Conservation (phyloP, 2,113 vertebrate genomes). For the Aegotheles bennettii region DNA sequence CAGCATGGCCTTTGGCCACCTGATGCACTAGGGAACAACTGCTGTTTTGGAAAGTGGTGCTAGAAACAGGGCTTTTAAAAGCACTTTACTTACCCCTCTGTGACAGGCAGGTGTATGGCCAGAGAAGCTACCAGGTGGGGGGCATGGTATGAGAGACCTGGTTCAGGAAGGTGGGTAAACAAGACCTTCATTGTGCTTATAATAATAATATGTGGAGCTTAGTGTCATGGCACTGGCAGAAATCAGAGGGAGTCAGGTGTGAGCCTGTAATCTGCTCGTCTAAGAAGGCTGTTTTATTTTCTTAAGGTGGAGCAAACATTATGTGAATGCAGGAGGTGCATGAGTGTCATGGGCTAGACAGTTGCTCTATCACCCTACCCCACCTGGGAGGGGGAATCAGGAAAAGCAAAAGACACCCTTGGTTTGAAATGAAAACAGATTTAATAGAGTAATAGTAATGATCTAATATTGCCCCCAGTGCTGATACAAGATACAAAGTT, state of each 20-base stretch:
- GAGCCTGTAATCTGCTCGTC: not conserved
- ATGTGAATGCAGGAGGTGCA: not conserved
- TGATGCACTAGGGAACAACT: not conserved
- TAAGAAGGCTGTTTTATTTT: not conserved
- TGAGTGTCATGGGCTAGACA: too few species aligned
- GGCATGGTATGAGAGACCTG: not conserved
- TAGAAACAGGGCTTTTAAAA: not conserved
- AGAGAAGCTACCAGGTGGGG: not conserved
- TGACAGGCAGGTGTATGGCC: not conserved
- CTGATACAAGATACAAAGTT: too few species aligned
- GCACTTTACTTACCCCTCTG: not conserved
- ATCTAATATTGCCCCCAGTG: too few species aligned
- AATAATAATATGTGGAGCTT: not conserved
- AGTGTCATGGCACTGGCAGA: not conserved
- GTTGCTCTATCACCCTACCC: too few species aligned
- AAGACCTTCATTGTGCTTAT: not conserved
- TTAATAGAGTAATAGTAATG: too few species aligned
- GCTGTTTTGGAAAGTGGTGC: not conserved
- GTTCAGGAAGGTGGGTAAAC: rapidly evolving
- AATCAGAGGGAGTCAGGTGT: not conserved
- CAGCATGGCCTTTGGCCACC: not conserved
- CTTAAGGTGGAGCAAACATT: not conserved
- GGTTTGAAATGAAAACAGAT: too few species aligned
- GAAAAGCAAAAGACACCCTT: too few species aligned
- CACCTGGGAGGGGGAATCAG: too few species aligned